Base-by-base conservation (phyloP, 2,113 vertebrate genomes). In the Sapayoa aenigma region DNA sequence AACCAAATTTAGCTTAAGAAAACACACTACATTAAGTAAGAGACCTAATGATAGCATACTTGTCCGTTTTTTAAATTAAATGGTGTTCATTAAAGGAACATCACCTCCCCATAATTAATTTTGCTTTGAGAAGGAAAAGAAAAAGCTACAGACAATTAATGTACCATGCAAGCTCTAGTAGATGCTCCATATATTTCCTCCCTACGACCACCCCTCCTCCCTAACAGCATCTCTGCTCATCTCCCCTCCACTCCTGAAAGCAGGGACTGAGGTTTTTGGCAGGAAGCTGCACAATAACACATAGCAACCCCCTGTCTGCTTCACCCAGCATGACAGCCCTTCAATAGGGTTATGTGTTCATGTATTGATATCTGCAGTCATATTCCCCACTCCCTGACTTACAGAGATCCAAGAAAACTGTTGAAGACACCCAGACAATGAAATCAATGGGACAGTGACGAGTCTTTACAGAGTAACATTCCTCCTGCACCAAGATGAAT, bases 51-150 rank as follows among this genome's bases (percentile, higher is more conserved):
- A 86, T 85, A 75, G 69, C 1, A 3, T 55, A 63, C 77, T 93
- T 95, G 95, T 93, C 97, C 78, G 20, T 97, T 96, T 97, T 96
- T 96, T 92, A 94, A 96, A 95, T 95, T 95, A 97, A 98, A 97
- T 93, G 94, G 94, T 94, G 93, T 91, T 93, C 96, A 96, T 97
- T 97, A 97, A 97, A 93, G 96, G 93, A 97, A 94, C 95, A 96
- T 93, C 95, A 95, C 94, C 95, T 95, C 85, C 94, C 89, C 87
- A 65, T 95, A 95, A 97, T 97, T 97, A 98, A 96, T 97, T 97
- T 92, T 95, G 94, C 96, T 97, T 97, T 96, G 95, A 96, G 81
- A 94, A 89, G 90, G 90, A 71, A 89, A 84, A 66, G 53, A 30
- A 89, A 96, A 95, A 95, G 87, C 90, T 91, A 91, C 91, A 88